These are phyloP conservation scores for Latrodectus geometricus DNA, from an alignment of 1,140 invertebrate species.

Conservation along the genomic window DNA sequence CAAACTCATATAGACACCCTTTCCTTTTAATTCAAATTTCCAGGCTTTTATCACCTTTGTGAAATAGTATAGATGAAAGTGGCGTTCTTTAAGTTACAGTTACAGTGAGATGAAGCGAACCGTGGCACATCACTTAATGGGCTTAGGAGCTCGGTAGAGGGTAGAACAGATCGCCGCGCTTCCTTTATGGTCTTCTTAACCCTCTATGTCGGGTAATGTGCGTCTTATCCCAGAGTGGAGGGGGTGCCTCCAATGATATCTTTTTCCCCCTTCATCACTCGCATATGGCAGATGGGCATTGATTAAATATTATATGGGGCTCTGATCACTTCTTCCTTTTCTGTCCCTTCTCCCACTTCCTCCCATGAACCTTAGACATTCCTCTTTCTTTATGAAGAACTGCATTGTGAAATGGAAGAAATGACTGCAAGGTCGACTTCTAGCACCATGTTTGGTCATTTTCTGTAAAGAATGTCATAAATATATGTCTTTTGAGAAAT, in stretches of 20 bases:
- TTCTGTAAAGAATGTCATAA: no score
- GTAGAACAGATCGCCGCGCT: slow-evolving; percentile 16
- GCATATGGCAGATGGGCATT: slow-evolving; percentile 58
- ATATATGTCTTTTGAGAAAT: neutral
- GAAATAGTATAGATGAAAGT: neutral
- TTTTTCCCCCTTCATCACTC: slow-evolving; percentile 9
- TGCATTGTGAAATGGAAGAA: slow-evolving; percentile 37
- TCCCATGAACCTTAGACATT: neutral
- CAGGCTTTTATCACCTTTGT: neutral
- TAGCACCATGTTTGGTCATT: slow-evolving; percentile 30
- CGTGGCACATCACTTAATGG: slow-evolving; percentile 20
- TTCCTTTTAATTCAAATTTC: neutral
- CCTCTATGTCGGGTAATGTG: slow-evolving; percentile 44
- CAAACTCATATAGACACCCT: neutral
- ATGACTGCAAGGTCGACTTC: neutral
- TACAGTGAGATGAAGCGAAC: neutral
- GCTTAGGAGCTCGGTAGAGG: slow-evolving; percentile 5
- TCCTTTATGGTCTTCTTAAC: slow-evolving; percentile 55
- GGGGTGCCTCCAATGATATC: slow-evolving; percentile 2
- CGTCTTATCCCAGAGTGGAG: slow-evolving; percentile 29
- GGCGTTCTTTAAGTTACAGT: neutral
- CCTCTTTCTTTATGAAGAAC: slow-evolving; percentile 43
- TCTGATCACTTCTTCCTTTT: slow-evolving; percentile 38
- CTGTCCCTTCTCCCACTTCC: neutral
- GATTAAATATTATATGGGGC: slow-evolving; percentile 59